Evolutionary conservation across 2,113 vertebrate genomes (phyloP).

Genomic region (Rostratula benghalensis): DNA sequence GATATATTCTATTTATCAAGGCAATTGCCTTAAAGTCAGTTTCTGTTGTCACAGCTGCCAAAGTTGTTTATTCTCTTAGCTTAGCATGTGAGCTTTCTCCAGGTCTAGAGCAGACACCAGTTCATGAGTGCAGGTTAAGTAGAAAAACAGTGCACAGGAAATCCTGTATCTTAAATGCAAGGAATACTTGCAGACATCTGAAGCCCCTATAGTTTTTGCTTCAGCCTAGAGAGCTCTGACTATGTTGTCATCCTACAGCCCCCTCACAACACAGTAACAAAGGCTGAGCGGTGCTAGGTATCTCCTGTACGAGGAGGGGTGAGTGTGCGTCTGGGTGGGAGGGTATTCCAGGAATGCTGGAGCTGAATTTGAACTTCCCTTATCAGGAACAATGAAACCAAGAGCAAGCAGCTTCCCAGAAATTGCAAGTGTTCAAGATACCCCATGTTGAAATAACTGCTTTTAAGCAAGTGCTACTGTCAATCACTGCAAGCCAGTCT

Average conservation of each 20-base stretch:
- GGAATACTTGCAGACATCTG: not conserved
- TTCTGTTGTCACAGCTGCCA: slow-evolving; percentile 6
- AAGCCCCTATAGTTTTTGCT: not conserved
- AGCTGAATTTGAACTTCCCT: not conserved
- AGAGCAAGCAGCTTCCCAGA: not conserved
- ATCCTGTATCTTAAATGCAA: not conserved
- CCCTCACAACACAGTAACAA: not conserved
- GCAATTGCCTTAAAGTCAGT: not conserved
- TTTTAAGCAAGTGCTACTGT: slow-evolving; percentile 47
- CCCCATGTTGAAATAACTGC: not conserved
- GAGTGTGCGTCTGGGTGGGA: not conserved
- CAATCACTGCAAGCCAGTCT: not conserved
- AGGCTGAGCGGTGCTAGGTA: not conserved
- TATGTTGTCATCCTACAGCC: not conserved
- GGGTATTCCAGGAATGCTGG: not conserved
- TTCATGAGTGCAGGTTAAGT: not conserved
- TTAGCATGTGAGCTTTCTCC: not conserved
- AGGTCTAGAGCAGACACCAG: not conserved
- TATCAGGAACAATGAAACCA: not conserved
- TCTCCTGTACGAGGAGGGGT: not conserved
- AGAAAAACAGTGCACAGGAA: not conserved
- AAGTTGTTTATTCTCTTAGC: not conserved
- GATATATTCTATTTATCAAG: not conserved
- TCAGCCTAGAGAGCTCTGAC: not conserved
- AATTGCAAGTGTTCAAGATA: not conserved